Evolutionary conservation across 2,888 invertebrate species (phyloP), one percentile per base, ranked within the genome.

Genomic region (Seira sanloemensis): DNA sequence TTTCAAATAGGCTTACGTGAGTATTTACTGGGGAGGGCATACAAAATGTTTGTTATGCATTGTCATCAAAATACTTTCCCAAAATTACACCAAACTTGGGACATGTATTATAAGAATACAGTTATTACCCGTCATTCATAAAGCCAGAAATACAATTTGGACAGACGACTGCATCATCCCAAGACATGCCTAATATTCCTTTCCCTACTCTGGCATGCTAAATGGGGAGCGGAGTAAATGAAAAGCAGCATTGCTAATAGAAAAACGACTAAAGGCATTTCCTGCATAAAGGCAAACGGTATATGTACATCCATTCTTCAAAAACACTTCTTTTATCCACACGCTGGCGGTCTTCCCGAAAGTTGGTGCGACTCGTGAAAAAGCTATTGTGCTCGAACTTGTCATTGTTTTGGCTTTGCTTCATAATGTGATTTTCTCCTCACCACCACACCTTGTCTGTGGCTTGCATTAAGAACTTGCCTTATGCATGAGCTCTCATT

Each of bases 101-200:
- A 79, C 73, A 67, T 73, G 72, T 74, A 73, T 67, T 79, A 46
- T 79, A 72, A 73, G 68, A 73, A 80, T 73, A 67, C 26, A 74
- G 54, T 73, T 79, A 80, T 73, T 74, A 73, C 73, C 23, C 65
- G 68, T 80, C 74, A 74, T 68, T 80, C 73, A 68, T 80, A 74
- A 74, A 80, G 16, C 54, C 23, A 66, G 23, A 62, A 37, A 37
- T 37, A 12, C 37, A 37, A 37, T 37, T 37, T 37, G 37, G 37
- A 37, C n/a, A 37, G 37, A 37, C 37, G 37, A 37, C 37, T n/a
- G 37, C 37, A 37, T 7, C 37, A 7, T 37, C 37, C 37, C 37
- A 37, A 37, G n/a, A n/a, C n/a, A n/a, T n/a, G n/a, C 12, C 37
- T 37, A 7, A 7, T 12, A 37, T 12, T 37, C 37, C 37, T 37